Evolutionary conservation across 2,113 vertebrate genomes (phyloP), one percentile per base, ranked within the genome.

Genomic region (Daphoenositta chrysoptera): DNA sequence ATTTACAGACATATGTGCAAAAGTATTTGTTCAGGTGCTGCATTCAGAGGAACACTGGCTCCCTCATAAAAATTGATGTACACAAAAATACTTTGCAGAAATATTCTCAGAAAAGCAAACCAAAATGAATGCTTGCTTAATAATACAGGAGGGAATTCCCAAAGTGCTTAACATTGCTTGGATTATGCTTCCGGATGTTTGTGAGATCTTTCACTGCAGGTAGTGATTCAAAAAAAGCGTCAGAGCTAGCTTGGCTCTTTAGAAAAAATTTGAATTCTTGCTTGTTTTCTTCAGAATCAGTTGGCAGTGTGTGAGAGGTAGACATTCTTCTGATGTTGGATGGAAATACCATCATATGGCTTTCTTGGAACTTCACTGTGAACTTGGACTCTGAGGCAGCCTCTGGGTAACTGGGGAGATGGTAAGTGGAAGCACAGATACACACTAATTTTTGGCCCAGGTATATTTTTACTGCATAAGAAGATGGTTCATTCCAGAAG

Each of bases 21-120:
- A 64, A 3, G 1, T 76, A 45, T 92, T 87, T 94, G 44, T 93
- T 93, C 76, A 91, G 77, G 94, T 89, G 84, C 45, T 64, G 33
- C 54, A 20, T 85, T 94, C 13, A 27, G 65, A 45, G 23, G 22
- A 66, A 19, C 45, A 24, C n/a, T 18, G 7, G 26, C 26, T 87
- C 31, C 7, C 15, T 82, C 57, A 30, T 11, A 91, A 92, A 73
- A 45, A 50, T 28, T 63, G 39, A 50, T 63, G 45, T 73, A 50
- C 44, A 57, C 61, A 45, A 45, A 79, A 82, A 50, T 57, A 30
- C 20, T 91, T 89, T 45, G 45, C 31, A 72, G 53, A 90, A 65
- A 76, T 91, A 71, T 53, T 85, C 73, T 37, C 22, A 30, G 70
- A 35, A 89, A 79, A 85, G 22, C 8, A 57, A 94, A 47, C 28